Conservation (phyloP, 1,140 invertebrate species). For the Pemphigus obesinymphae region DNA sequence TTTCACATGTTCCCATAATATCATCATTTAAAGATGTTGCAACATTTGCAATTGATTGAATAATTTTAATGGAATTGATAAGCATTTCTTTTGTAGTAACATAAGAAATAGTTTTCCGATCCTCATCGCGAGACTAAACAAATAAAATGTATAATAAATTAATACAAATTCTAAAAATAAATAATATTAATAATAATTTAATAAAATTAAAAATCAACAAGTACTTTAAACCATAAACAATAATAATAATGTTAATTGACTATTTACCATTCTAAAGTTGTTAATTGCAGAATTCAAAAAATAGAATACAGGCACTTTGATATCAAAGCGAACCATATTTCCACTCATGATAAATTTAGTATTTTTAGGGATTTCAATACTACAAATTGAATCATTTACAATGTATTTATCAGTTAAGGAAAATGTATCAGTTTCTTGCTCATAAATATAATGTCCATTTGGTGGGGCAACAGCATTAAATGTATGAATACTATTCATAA, state of each 20-base stretch:
- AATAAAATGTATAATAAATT: neutral
- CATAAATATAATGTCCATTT: slow-evolving; percentile 26
- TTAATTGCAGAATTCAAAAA: slow-evolving; percentile 26
- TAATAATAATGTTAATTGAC: neutral
- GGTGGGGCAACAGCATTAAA: slow-evolving; percentile 19
- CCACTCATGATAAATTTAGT: slow-evolving; percentile 13
- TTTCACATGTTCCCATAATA: slow-evolving; percentile 34
- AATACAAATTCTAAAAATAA: neutral
- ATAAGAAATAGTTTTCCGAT: slow-evolving; percentile 14
- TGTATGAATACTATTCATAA: slow-evolving; percentile 25
- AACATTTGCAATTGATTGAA: slow-evolving; percentile 26
- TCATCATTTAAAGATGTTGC: slow-evolving; percentile 30
- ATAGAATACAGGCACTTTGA: slow-evolving; percentile 20
- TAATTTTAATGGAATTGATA: slow-evolving; percentile 23
- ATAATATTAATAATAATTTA: neutral
- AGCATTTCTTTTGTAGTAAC: slow-evolving; percentile 18
- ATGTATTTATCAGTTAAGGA: slow-evolving; percentile 16
- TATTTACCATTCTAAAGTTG: slow-evolving; percentile 22
- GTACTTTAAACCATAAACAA: no score
- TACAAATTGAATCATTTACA: slow-evolving; percentile 1
- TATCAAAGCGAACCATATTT: slow-evolving; percentile 4
- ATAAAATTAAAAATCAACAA: no score
- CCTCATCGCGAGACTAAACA: slow-evolving; percentile 26
- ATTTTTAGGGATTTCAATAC: slow-evolving; percentile 17
- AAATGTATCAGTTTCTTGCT: slow-evolving; percentile 17